Base-by-base conservation (phyloP, 2,888 invertebrate species). In the Meloe dianella region DNA sequence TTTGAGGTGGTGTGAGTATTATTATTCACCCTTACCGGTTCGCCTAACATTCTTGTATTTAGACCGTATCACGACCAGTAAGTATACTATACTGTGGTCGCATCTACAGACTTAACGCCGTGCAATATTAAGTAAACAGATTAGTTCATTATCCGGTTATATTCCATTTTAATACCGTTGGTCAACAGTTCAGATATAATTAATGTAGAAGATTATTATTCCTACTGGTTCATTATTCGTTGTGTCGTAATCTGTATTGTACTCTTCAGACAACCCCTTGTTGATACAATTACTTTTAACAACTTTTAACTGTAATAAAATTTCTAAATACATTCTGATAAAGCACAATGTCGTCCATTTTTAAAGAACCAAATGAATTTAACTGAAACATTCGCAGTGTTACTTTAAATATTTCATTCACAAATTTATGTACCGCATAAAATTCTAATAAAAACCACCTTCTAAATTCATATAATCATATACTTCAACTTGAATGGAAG, bases 151-250 rank as follows among this genome's bases (percentile, higher is more conserved):
- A 80, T 79, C 79, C 78, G 75, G 75, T 79, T 79, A 78, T 77
- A 75, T 75, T 77, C 77, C 71, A 75, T 77, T 77, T 77, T 80
- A 81, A 80, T 80, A 78, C 79, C 78, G 79, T 78, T 77, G 81
- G 81, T 81, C 81, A 81, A 80, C 79, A 81, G 74, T 79, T 79
- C 77, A 77, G 75, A 78, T 78, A 79, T 79, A 79, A 80, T 80
- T 80, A 80, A 80, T 79, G 78, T 76, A 67, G 76, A 54, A 78
- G 80, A 80, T 80, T 80, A 80, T 78, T 75, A 78, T 78, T 79
- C 76, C 74, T 71, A 73, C 73, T 75, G 76, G 78, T 77, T 75
- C 72, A 76, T 75, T 77, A 75, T 78, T 74, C 72, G 69, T 67
- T 67, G 67, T 64, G 68, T 70, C 64, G 66, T 68, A 70, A 70